phyloP scores from a whole-genome alignment of 2,113 vertebrate species.

The Phalacrocorax pelagicus region DNA sequence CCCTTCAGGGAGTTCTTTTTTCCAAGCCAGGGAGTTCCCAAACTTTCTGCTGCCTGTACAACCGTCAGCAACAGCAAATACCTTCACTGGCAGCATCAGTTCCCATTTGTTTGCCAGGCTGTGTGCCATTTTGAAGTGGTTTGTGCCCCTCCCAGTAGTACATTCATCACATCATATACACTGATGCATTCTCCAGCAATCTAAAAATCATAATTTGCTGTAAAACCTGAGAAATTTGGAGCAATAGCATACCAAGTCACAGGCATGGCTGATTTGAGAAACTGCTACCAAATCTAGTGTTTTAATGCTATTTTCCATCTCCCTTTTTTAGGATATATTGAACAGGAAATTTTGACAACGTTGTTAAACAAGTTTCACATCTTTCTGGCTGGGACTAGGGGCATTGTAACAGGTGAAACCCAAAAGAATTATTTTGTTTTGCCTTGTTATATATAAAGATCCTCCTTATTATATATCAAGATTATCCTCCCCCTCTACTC shows the following conservation, averaged over 20 bases:
- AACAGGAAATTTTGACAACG: neutral
- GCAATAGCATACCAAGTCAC: neutral
- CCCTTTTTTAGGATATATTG: neutral
- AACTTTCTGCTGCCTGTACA: neutral
- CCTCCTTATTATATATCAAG: no score
- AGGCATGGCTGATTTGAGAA: neutral
- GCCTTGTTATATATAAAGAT: neutral
- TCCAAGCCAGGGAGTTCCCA: constrained; percentile 20
- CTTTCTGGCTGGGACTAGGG: neutral
- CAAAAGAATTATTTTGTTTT: neutral
- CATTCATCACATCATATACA: neutral
- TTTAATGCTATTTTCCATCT: neutral
- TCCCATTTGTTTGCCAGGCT: neutral
- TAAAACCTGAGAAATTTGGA: neutral
- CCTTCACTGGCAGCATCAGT: neutral
- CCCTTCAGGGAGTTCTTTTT: neutral
- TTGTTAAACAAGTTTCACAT: neutral
- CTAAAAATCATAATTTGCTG: neutral
- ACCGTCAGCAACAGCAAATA: neutral
- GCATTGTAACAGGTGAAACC: neutral
- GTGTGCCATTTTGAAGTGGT: neutral
- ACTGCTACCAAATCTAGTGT: neutral
- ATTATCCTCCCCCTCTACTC: no score
- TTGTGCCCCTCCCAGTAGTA: neutral
- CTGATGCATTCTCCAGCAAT: neutral